Conservation (phyloP, 2,888 invertebrate species). For the Yponomeuta plumbellus region DNA sequence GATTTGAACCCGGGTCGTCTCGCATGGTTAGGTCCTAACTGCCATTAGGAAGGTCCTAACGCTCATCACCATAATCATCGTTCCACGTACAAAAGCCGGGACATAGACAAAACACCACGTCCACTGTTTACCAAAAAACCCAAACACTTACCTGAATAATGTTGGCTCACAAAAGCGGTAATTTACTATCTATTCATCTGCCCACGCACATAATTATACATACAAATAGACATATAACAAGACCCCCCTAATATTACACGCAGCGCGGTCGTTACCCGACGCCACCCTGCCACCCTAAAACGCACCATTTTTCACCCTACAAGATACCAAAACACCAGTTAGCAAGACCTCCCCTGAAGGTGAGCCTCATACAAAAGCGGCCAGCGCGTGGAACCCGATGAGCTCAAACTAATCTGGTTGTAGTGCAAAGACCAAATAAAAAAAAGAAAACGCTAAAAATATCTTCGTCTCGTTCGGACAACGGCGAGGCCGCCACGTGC, state of each 20-base stretch:
- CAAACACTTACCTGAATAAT: slow-evolving; percentile 3
- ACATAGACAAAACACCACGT: not conserved
- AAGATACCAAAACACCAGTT: slow-evolving; percentile 42
- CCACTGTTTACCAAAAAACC: not conserved
- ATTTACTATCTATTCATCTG: slow-evolving; percentile 17
- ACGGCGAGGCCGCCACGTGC: slow-evolving; percentile 34
- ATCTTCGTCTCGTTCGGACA: slow-evolving; percentile 54
- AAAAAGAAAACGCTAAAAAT: slow-evolving; percentile 74
- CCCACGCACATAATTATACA: slow-evolving; percentile 14
- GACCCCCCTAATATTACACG: slow-evolving; percentile 68
- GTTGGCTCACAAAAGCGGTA: slow-evolving; percentile 4
- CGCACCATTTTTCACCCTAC: slow-evolving; percentile 70
- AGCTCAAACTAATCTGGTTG: slow-evolving; percentile 11
- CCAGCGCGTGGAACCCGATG: not conserved
- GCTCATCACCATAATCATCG: not conserved
- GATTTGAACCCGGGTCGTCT: no score
- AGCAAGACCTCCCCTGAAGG: not conserved
- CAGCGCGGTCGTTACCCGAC: slow-evolving; percentile 50
- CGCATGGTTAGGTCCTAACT: no score
- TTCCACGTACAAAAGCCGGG: not conserved
- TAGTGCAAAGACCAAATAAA: slow-evolving; percentile 67
- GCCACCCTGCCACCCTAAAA: slow-evolving; percentile 40
- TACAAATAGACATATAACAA: slow-evolving; percentile 25
- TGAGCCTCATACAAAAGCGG: not conserved
- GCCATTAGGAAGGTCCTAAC: not conserved